Base-by-base conservation (phyloP, 1,140 invertebrate species). In the Lasioglossum baleicum region DNA sequence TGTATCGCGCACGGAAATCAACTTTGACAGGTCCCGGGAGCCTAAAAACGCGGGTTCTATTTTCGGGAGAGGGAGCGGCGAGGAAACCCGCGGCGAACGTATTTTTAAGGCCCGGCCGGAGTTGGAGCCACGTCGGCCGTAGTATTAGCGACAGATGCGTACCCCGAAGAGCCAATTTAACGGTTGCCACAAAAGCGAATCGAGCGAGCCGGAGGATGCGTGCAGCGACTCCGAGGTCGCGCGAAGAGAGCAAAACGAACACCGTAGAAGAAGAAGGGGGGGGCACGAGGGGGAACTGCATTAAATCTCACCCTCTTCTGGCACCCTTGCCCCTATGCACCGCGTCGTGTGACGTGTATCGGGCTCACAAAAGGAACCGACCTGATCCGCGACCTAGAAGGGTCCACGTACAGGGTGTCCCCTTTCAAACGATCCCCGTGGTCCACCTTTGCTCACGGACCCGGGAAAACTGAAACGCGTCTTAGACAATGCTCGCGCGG, bases 161-260 rank as follows among this genome's bases (percentile, higher is more conserved):
- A 76, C 81, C 66, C 64, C 84, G 80, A 85, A 83, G 85, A 89
- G 82, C 86, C 89, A 90, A 89, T 90, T 90, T 89, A 90, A 90
- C 87, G 88, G 89, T 87, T 80, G 86, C 87, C 86, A 84, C 76
- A 81, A 86, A 87, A 82, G 75, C 86, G 86, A 73, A 86, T 87
- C 85, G 87, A 82, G 85, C 83, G 77, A 83, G 83, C 78, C 58
- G 75, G 77, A 67, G 69, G 76, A 83, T 71, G 58, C 76, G 58
- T 70, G 53, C 17, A 73, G 31, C 66, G 81, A 83, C 78, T 65
- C 44, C 31, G 58, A 70, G 67, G 71, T 70, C 67, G 66, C 44
- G 53, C 56, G 58, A 66, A 72, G 74, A 66, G 74, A 82, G 65
- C 68, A 64, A 81, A 82, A 67, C 60, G 48, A 61, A 44, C 22